Percentiles rank a stretch among this genome's conserved stretches.
These are phyloP conservation scores for Ceratitis capitata DNA, from an alignment of 1,140 invertebrate species.

Conservation along the genomic window DNA sequence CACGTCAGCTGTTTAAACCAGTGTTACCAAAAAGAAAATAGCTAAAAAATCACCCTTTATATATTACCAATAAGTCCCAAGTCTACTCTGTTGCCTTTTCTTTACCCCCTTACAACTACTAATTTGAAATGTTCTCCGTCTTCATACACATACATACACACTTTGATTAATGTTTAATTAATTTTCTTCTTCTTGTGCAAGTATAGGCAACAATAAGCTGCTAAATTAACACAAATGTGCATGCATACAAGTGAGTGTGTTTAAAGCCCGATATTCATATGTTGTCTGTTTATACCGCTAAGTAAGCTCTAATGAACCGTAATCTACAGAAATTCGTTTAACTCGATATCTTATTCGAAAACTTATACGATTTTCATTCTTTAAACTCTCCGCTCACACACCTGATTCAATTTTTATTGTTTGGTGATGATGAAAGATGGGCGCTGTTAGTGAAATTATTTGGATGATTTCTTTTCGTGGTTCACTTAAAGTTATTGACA, in stretches of 20 bases:
- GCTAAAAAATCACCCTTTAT: no score
- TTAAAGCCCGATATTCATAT: no score
- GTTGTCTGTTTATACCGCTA: not conserved
- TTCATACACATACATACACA: not conserved
- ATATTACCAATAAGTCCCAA: no score
- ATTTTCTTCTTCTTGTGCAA: constrained; percentile 14
- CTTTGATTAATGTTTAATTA: constrained; percentile 39
- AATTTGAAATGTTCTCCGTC: no score
- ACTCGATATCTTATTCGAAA: not conserved
- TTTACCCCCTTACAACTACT: no score
- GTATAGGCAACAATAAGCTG: not conserved
- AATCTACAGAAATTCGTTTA: not conserved
- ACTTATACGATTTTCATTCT: not conserved
- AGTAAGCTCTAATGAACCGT: constrained; percentile 27
- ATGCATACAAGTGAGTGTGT: not conserved
- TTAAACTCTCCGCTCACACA: not conserved
- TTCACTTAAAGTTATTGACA: not conserved
- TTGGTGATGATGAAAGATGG: not conserved
- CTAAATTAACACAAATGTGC: not conserved
- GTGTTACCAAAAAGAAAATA: no score
- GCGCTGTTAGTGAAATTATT: not conserved
- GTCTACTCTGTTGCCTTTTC: no score
- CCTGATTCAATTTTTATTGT: not conserved
- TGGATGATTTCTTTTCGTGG: not conserved
- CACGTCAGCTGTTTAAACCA: no score